phyloP scores from a whole-genome alignment of 1,140 invertebrate species.

The Saccostrea cuccullata region DNA sequence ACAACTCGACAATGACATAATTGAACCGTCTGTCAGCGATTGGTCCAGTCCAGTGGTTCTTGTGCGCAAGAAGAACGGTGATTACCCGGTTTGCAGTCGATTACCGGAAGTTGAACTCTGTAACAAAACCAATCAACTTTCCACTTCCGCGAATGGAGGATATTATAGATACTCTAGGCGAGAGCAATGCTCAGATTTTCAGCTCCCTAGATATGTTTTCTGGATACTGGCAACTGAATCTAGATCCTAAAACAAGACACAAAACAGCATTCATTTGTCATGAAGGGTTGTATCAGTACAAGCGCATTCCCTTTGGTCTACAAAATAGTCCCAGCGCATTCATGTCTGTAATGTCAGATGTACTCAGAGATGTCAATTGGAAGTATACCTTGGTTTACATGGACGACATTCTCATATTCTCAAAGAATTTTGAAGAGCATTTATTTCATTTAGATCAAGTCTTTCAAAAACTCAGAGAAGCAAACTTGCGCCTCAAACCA shows the following conservation, averaged over 20 bases:
- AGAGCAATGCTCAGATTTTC: conserved; percentile 52
- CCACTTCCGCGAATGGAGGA: conserved; percentile 58
- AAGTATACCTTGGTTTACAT: too few relatives aligned
- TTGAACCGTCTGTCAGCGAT: conserved; percentile 47
- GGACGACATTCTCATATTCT: too few relatives aligned
- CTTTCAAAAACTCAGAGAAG: too few relatives aligned
- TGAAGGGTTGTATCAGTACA: conserved; percentile 52
- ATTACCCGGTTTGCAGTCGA: conserved; percentile 57
- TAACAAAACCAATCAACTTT: conserved; percentile 48
- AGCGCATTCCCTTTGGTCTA: neutral
- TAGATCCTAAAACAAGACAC: conserved; percentile 51
- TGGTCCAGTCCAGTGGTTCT: conserved; percentile 56
- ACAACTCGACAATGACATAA: conserved; percentile 45
- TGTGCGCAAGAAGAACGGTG: conserved; percentile 57
- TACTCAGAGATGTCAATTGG: too few relatives aligned
- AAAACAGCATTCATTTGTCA: conserved; percentile 64
- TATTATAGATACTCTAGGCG: conserved; percentile 55
- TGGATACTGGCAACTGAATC: conserved; percentile 35
- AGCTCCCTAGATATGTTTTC: conserved; percentile 48
- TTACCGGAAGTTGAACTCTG: conserved; percentile 57
- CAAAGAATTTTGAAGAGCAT: too few relatives aligned
- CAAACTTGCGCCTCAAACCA: too few relatives aligned
- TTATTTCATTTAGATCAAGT: too few relatives aligned
- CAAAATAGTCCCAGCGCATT: too few relatives aligned
- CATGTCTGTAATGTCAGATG: too few relatives aligned